phyloP scores from a whole-genome alignment of 1,140 invertebrate genomes.

The Apis laboriosa region DNA sequence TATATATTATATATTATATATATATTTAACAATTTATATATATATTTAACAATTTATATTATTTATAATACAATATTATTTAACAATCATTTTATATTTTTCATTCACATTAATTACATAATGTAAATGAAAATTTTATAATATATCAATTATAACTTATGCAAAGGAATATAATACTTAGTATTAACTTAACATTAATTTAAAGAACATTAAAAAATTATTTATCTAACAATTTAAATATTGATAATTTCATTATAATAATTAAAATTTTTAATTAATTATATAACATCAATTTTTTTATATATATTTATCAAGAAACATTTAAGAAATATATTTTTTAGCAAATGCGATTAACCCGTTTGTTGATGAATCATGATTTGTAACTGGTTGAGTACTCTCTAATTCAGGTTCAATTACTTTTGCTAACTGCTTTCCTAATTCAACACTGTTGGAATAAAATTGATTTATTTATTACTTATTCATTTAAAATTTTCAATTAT shows the following conservation, averaged over 20 bases:
- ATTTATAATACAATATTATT: background rate
- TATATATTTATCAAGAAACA: slow-evolving; percentile 1
- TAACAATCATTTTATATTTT: background rate
- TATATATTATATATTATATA: background rate
- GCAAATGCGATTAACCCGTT: slow-evolving; percentile 93
- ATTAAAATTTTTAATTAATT: background rate
- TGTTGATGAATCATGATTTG: slow-evolving; percentile 89
- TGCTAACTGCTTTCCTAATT: slow-evolving; percentile 98
- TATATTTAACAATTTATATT: background rate
- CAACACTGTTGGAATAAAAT: slow-evolving; percentile 86
- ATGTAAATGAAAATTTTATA: background rate
- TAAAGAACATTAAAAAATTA: slow-evolving; percentile 9
- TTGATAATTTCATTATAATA: background rate
- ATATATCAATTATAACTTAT: background rate
- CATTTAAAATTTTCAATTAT: background rate
- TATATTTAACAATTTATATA: background rate
- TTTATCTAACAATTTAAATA: background rate
- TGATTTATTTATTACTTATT: slow-evolving; percentile 37
- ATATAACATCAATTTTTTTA: background rate
- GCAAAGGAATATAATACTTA: background rate
- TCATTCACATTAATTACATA: background rate
- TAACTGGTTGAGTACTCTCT: slow-evolving; percentile 82
- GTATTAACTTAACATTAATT: background rate
- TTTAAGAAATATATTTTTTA: slow-evolving; percentile 81
- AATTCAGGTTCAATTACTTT: slow-evolving; percentile 98